Evolutionary conservation across 2,888 invertebrate genomes (phyloP), one percentile per base, ranked within the genome.

Genomic region (Pelosia muscerda): DNA sequence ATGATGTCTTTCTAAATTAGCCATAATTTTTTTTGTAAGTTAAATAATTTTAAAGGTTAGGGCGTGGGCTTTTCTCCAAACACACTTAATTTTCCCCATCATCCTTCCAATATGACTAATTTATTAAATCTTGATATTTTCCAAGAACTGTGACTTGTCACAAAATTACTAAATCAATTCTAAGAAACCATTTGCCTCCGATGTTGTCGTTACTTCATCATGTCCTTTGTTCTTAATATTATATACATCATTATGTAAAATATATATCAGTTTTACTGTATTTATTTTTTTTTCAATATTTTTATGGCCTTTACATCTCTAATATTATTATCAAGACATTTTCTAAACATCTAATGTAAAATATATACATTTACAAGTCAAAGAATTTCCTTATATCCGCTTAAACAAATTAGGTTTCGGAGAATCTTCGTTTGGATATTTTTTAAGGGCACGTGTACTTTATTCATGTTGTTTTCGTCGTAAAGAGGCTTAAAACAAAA

Each of bases 401-500:
- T 72, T 75, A 78, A 77, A 63, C 63, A 66, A 79, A 78, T 81
- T 81, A 77, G 62, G 68, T 69, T 73, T 66, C 66, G 6, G 22
- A 70, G 69, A 73, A 73, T 71, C 69, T 79, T 79, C 67, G 70
- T 76, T 63, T 69, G 66, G 66, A 75, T 69, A 67, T 75, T 81
- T 78, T n/a, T 72, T 71, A 73, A 63, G 70, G 77, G 73, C 76
- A 72, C 76, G 74, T 69, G 79, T 79, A 79, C 69, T 25, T 68
- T 73, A 68, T 67, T 76, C 71, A 79, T 84, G 84, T 86, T 84
- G 86, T 88, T 87, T 87, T 86, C 84, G 76, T 80, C 78, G 78
- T 76, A 87, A 90, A 89, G 87, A 86, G 86, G 86, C 88, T 89
- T 86, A 88, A 89, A 91, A 93, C 90, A 92, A 92, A 91, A 93